Base-by-base conservation (phyloP, 2,888 invertebrate species). In the Unio pictorum region DNA sequence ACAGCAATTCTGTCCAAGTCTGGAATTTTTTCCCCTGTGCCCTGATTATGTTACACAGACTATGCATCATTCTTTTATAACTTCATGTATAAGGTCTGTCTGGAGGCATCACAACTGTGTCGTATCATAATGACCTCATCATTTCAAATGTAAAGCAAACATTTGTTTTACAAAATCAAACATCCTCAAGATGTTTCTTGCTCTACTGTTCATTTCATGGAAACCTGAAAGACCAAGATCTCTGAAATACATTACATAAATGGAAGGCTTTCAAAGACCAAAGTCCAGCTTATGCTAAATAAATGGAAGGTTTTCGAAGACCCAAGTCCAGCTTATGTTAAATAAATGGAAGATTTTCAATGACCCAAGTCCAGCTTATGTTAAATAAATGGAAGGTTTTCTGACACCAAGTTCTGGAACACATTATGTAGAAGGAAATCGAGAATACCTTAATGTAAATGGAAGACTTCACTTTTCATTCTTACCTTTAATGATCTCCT, bases 401-500 rank as follows among this genome's bases (percentile, higher is more conserved):
- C 66, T 64, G 2, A 28, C 1, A n/a, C 17, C 26, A 61, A 58
- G 54, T 8, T 30, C 54, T 30, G 15, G 63, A 55, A 57, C 18
- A 11, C 4, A 15, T 18, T 54, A 20, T 55, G 1, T 23, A 23
- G 23, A 23, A 23, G 23, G 23, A 23, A 23, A 23, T 23, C 23
- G 0, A 23, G 23, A 23, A 23, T 23, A 23, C 23, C 23, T 23
- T 23, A 23, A 23, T 23, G 23, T 18, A 26, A n/a, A 17, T n/a
- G 28, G 11, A 17, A 18, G 23, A n/a, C 11, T 34, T 54, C n/a
- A 65, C 55, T 23, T 45, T 15, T 34, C 11, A 63, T n/a, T 60
- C 74, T 59, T 90, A 94, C 95, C 92, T 91, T 94, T 94, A 56
- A 98, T 94, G 28, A 93, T 93, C 15, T 94, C 93, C 84, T 97